These are phyloP conservation scores for Laodelphax striatellus DNA, from an alignment of 1,140 invertebrate genomes.

Conservation along the genomic window DNA sequence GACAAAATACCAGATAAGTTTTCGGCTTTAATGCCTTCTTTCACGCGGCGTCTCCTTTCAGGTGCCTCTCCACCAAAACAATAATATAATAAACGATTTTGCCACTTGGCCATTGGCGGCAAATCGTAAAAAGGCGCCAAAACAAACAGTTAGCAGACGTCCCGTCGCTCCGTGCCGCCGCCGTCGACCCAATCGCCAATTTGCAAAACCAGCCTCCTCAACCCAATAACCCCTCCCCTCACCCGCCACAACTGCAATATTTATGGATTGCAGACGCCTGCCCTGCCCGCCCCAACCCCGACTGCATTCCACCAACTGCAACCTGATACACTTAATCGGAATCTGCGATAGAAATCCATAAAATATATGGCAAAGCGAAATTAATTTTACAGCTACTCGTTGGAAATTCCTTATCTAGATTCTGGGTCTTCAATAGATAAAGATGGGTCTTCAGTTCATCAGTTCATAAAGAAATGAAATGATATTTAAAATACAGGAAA, in stretches of 20 bases:
- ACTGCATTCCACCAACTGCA: too few species aligned
- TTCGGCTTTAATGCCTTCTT: conserved; percentile 4
- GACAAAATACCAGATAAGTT: conserved; percentile 5
- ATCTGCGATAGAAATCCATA: too few species aligned
- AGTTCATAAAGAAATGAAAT: too few species aligned
- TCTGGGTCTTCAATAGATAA: too few species aligned
- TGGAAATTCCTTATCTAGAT: too few species aligned
- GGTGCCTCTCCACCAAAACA: neutral
- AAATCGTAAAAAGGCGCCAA: conserved; percentile 1
- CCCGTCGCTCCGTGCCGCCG: neutral
- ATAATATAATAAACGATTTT: conserved; percentile 5
- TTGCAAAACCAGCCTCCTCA: neutral
- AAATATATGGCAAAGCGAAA: too few species aligned
- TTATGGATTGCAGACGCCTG: too few species aligned
- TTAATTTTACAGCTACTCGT: too few species aligned
- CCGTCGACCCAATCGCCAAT: neutral
- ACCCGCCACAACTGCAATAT: too few species aligned
- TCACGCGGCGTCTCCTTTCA: conserved; percentile 1
- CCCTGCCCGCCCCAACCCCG: neutral
- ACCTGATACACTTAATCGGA: too few species aligned
- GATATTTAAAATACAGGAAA: too few species aligned
- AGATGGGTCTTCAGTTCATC: too few species aligned
- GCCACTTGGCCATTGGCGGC: neutral
- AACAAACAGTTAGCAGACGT: neutral
- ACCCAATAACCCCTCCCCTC: neutral